These are phyloP conservation scores for Pammene fasciana DNA, from an alignment of 2,888 invertebrate species.

Conservation along the genomic window DNA sequence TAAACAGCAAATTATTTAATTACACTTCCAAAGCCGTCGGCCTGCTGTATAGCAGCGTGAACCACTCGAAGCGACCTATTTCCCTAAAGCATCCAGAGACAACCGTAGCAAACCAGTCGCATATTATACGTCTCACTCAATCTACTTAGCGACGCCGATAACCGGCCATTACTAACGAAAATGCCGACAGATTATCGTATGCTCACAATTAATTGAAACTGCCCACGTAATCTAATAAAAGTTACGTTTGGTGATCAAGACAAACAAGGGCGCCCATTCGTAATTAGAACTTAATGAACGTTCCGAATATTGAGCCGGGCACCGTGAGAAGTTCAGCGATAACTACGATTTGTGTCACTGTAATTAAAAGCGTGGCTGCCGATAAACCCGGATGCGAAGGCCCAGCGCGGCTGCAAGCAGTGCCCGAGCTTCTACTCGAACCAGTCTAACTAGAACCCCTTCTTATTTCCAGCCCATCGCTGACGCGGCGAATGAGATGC, in stretches of 20 bases:
- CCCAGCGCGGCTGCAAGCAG: conserved; percentile 73
- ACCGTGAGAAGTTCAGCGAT: conserved; percentile 82
- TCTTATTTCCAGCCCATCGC: conserved; percentile 48
- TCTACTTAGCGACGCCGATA: conserved; percentile 77
- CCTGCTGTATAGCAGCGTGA: conserved; percentile 25
- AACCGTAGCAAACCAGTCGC: conserved; percentile 61
- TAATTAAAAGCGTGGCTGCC: conserved; percentile 82
- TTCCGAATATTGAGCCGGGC: conserved; percentile 78
- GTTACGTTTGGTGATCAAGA: conserved; percentile 81
- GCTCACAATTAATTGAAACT: conserved; percentile 82
- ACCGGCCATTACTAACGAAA: conserved; percentile 76
- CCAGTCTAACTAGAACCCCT: conserved; percentile 63
- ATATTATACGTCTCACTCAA: conserved; percentile 73
- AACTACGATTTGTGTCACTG: conserved; percentile 82
- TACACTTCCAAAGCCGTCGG: conserved; percentile 5
- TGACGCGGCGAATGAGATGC: conserved; percentile 46
- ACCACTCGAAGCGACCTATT: conserved; percentile 45
- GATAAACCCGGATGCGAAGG: conserved; percentile 73
- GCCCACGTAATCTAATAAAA: conserved; percentile 83
- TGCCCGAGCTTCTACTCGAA: conserved; percentile 67
- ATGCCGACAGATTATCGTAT: conserved; percentile 75
- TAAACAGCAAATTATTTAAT: conserved; percentile 44
- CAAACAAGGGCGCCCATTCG: conserved; percentile 82
- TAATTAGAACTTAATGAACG: conserved; percentile 83
- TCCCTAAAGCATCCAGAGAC: conserved; percentile 60